Conservation (phyloP, 2,113 vertebrate genomes). For the Corythornis cristatus region DNA sequence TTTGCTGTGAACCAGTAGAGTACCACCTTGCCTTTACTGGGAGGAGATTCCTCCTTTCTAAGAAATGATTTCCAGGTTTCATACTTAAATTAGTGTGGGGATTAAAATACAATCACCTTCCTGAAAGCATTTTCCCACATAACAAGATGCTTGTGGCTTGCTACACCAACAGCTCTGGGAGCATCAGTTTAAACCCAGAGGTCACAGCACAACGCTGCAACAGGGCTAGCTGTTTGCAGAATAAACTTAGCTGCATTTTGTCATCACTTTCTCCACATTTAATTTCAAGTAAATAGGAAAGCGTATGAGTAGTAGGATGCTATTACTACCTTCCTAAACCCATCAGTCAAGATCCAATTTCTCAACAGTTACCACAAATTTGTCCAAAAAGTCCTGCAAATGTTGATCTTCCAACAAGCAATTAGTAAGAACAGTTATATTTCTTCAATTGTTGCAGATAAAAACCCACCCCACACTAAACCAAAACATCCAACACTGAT, state of each 20-base stretch:
- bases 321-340: background rate
- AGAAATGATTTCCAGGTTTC: background rate
- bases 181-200: background rate
- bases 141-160: background rate
- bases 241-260: background rate
- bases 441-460: background rate
- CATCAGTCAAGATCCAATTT: background rate
- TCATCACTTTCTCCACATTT: background rate
- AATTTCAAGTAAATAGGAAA: background rate
- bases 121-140: background rate
- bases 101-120: background rate
- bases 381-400: background rate
- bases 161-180: background rate
- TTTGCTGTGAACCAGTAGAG: background rate
- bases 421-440: background rate
- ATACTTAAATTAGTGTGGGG: background rate
- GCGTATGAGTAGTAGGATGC: background rate
- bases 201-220: background rate
- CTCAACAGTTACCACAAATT: background rate
- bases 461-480: background rate
- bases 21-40: background rate
- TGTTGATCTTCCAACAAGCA: background rate
- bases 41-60: background rate
- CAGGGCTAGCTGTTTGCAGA: background rate
- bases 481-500: background rate